These are phyloP conservation scores for Cheilosia variabilis DNA, from an alignment of 2,888 invertebrate genomes.

Conservation along the genomic window DNA sequence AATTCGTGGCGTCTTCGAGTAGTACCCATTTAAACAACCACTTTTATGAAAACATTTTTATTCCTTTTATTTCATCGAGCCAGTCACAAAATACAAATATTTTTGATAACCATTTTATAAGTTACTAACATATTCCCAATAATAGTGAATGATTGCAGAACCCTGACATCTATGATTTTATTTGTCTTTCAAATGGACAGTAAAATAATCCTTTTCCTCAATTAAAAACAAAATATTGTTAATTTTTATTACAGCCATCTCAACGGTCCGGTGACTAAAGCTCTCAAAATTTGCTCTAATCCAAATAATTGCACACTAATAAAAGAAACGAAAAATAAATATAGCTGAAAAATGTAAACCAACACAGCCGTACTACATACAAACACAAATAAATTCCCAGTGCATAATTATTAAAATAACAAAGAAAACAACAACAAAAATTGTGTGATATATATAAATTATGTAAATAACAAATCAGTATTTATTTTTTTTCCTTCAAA, in stretches of 20 bases:
- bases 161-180: slow-evolving; percentile 25
- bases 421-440: slow-evolving; percentile 24
- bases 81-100: slow-evolving; percentile 33
- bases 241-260: slow-evolving; percentile 82
- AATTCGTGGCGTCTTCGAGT: neutral
- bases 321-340: slow-evolving; percentile 43
- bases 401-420: slow-evolving; percentile 53
- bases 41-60: neutral
- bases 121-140: neutral
- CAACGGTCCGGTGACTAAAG: slow-evolving; percentile 84
- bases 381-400: slow-evolving; percentile 30
- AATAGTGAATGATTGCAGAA: slow-evolving; percentile 66
- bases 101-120: neutral
- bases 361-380: slow-evolving; percentile 52
- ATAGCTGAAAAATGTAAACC: slow-evolving; percentile 66
- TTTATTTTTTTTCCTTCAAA: slow-evolving; percentile 31
- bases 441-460: slow-evolving; percentile 73
- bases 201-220: slow-evolving; percentile 34
- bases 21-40: no score
- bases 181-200: slow-evolving; percentile 17
- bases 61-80: neutral
- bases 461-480: slow-evolving; percentile 61
- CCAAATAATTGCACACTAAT: slow-evolving; percentile 66
- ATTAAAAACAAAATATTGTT: slow-evolving; percentile 51
- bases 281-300: slow-evolving; percentile 68